Evolutionary conservation across 2,797 vertebrate genomes (phyloP).

Genomic region (Hafferia zeledoni): DNA sequence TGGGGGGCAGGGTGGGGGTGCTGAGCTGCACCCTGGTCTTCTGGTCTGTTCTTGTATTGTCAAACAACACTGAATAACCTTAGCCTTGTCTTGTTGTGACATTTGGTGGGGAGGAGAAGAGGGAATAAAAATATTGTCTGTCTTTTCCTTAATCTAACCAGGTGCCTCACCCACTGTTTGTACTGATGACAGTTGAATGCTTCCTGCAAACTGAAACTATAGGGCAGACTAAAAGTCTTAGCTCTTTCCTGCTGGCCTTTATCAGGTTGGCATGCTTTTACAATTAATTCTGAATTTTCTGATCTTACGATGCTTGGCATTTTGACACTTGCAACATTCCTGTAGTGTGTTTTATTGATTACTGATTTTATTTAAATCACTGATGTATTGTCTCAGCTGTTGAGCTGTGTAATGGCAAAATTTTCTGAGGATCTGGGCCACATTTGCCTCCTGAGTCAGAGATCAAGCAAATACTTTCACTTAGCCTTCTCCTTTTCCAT

Average conservation of each 20-base stretch:
- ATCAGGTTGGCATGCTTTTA: not conserved
- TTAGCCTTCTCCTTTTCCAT: not conserved
- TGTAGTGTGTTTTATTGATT: not conserved
- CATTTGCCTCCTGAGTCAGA: not conserved
- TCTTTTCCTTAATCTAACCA: not conserved
- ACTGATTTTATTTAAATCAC: not conserved
- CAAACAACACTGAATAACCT: not conserved
- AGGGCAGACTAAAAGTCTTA: slow-evolving; percentile 14
- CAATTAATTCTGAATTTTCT: not conserved
- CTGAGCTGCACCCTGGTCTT: not conserved
- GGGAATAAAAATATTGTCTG: not conserved
- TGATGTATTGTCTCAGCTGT: not conserved
- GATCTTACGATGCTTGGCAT: not conserved
- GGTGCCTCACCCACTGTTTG: not conserved
- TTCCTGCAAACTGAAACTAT: slow-evolving; percentile 7
- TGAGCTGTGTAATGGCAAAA: not conserved
- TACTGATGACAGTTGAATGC: not conserved
- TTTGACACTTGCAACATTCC: not conserved
- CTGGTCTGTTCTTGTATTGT: not conserved
- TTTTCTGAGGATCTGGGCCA: not conserved
- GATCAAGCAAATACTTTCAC: not conserved
- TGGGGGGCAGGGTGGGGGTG: not conserved
- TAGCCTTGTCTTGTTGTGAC: not conserved
- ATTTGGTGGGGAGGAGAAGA: not conserved
- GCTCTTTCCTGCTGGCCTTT: slow-evolving; percentile 23